Conservation (phyloP, 2,113 vertebrate genomes). For the Gadus chalcogrammus region DNA sequence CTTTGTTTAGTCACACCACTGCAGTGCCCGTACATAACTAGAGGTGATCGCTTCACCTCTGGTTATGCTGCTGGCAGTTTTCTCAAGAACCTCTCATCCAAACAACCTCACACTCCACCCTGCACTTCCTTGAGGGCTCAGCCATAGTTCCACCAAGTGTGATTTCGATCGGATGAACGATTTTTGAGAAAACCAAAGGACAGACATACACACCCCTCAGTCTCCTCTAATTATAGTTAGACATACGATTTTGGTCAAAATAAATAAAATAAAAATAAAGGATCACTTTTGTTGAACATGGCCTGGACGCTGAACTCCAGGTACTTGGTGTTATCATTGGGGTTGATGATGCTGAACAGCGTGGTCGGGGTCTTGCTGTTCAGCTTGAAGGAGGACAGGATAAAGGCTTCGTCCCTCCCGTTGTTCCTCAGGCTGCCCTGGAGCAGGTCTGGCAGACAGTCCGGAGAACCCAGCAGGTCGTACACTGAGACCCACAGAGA, state of each 20-base stretch:
- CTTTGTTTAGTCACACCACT: too few species aligned
- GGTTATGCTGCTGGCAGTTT: too few species aligned
- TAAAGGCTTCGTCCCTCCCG: constrained; percentile 79
- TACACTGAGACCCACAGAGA: constrained; percentile 75
- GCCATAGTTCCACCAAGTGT: too few species aligned
- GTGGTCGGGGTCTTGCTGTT: constrained; percentile 80
- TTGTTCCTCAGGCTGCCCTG: constrained; percentile 81
- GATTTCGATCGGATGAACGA: too few species aligned
- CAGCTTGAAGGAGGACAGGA: constrained; percentile 84
- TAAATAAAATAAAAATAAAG: constrained; percentile 4
- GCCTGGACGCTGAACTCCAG: constrained; percentile 90
- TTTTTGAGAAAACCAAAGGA: too few species aligned
- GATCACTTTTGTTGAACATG: constrained; percentile 86
- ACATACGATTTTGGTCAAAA: neutral
- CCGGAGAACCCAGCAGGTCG: constrained; percentile 85
- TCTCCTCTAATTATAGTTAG: neutral
- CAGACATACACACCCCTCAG: neutral
- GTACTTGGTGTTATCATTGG: constrained; percentile 83
- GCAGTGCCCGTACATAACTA: too few species aligned
- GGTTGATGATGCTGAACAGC: constrained; percentile 84
- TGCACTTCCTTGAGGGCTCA: too few species aligned
- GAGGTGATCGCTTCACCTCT: too few species aligned
- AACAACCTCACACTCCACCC: too few species aligned
- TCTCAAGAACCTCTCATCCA: too few species aligned
- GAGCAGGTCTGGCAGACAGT: constrained; percentile 79